Evolutionary conservation across 2,888 invertebrate species (phyloP).

Genomic region (Rotaria sp.): DNA sequence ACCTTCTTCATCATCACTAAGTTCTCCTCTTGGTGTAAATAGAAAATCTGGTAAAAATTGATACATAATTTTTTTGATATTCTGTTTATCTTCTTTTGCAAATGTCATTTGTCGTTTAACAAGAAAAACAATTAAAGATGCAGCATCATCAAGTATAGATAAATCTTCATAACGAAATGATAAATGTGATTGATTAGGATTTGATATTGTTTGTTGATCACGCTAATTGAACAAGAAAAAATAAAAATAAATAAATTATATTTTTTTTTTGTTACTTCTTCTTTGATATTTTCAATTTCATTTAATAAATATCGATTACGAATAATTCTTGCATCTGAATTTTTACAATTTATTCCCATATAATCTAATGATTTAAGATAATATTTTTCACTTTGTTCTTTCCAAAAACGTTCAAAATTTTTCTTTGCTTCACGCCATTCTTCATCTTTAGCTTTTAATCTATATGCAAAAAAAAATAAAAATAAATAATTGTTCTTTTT

Average conservation of each 20-base stretch:
- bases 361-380: slow-evolving; percentile 94
- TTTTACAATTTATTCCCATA: slow-evolving; percentile 93
- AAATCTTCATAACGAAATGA: slow-evolving; percentile 61
- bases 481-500: too few relatives aligned
- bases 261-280: slow-evolving; percentile 27
- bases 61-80: slow-evolving; percentile 79
- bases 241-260: neutral
- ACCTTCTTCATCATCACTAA: slow-evolving; percentile 76
- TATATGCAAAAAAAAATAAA: slow-evolving; percentile 42
- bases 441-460: slow-evolving; percentile 83
- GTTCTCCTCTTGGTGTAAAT: slow-evolving; percentile 76
- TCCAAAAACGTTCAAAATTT: slow-evolving; percentile 92
- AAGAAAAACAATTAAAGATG: slow-evolving; percentile 88
- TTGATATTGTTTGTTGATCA: neutral
- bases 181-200: slow-evolving; percentile 52
- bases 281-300: slow-evolving; percentile 76
- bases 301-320: slow-evolving; percentile 86
- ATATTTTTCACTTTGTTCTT: slow-evolving; percentile 95
- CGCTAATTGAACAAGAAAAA: neutral
- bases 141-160: slow-evolving; percentile 79
- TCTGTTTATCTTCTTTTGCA: slow-evolving; percentile 80
- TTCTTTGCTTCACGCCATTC: slow-evolving; percentile 97
- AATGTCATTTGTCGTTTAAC: slow-evolving; percentile 76
- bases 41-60: slow-evolving; percentile 89
- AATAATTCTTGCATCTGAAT: slow-evolving; percentile 84